Conservation (phyloP, 2,888 invertebrate genomes). For the Thecophora atra region DNA sequence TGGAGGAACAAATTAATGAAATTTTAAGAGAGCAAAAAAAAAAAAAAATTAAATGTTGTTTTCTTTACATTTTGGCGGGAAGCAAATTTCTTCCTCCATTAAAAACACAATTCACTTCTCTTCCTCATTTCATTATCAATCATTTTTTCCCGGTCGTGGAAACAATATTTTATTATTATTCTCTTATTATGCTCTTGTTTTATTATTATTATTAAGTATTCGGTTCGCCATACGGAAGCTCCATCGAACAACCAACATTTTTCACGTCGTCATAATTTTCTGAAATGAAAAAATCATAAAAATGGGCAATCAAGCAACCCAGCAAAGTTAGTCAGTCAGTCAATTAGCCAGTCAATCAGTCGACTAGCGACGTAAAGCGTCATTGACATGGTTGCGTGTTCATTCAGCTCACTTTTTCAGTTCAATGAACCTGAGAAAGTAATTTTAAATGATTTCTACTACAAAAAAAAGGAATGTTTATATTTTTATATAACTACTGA, state of each 20-base stretch:
- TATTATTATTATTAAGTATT: background rate
- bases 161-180: no score
- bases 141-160: background rate
- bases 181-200: background rate
- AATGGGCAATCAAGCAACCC: background rate
- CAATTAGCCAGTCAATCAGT: background rate
- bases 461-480: no score
- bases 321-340: background rate
- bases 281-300: background rate
- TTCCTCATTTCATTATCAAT: constrained; percentile 11
- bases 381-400: background rate
- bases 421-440: constrained; percentile 1
- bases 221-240: background rate
- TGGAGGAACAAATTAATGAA: background rate
- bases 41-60: no score
- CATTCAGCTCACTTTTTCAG: background rate
- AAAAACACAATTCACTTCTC: background rate
- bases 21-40: background rate
- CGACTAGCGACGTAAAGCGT: background rate
- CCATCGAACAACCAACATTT: background rate
- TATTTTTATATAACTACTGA: no score
- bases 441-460: background rate
- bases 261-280: constrained; percentile 1
- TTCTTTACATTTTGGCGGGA: no score
- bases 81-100: no score